Evolutionary conservation across 2,113 vertebrate genomes (phyloP).

Genomic region (Bubo scandiacus): DNA sequence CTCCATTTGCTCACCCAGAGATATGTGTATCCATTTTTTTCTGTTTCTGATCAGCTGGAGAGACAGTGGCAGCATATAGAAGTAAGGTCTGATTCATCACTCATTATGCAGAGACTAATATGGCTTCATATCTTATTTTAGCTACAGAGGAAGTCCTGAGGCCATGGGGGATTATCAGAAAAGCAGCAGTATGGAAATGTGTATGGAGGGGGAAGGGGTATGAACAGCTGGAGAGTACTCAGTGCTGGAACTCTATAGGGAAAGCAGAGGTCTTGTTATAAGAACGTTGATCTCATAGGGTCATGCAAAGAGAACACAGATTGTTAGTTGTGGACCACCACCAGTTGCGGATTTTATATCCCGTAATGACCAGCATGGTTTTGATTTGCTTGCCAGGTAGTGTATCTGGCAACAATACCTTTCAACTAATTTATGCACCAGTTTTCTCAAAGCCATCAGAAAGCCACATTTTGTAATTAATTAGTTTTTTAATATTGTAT

Average conservation of each 20-base stretch:
- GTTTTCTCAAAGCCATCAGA: constrained; percentile 6
- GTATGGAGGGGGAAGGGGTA: not conserved
- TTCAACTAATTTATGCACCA: not conserved
- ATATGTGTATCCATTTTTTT: not conserved
- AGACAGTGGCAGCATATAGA: not conserved
- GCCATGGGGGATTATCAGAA: not conserved
- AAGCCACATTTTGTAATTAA: not conserved
- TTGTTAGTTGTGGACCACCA: not conserved
- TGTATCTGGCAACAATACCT: not conserved
- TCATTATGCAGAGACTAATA: not conserved
- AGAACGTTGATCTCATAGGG: not conserved
- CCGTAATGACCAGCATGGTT: not conserved
- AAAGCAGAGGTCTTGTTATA: not conserved
- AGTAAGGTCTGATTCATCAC: not conserved
- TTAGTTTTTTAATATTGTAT: constrained; percentile 4
- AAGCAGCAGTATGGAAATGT: not conserved
- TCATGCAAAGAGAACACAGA: rapidly evolving
- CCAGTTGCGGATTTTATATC: not conserved
- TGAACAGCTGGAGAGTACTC: not conserved
- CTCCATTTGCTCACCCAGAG: not conserved
- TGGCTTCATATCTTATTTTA: constrained; percentile 37
- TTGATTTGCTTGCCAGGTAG: not conserved
- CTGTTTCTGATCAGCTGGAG: not conserved
- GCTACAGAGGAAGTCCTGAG: not conserved
- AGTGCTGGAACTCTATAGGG: not conserved